These are phyloP conservation scores for Cosmia trapezina DNA, from an alignment of 2,888 invertebrate species.

Conservation along the genomic window DNA sequence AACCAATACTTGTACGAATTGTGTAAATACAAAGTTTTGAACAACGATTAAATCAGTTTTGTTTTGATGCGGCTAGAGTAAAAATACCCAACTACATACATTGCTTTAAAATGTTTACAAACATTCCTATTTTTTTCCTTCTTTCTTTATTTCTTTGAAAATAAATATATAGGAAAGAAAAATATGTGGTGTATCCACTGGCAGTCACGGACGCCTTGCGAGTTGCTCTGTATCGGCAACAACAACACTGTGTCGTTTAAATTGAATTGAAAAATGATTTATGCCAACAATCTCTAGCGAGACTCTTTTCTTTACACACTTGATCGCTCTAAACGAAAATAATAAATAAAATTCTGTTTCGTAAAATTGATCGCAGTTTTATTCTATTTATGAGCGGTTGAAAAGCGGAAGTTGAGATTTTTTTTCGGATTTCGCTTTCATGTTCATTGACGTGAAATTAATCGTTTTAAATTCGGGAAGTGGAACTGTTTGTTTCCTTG, in stretches of 20 bases:
- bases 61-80: slow-evolving; percentile 20
- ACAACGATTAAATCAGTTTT: slow-evolving; percentile 40
- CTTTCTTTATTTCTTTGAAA: slow-evolving; percentile 36
- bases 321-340: slow-evolving; percentile 82
- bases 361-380: slow-evolving; percentile 75
- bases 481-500: slow-evolving; percentile 11
- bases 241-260: slow-evolving; percentile 87
- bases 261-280: slow-evolving; percentile 90
- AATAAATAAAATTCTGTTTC: slow-evolving; percentile 78
- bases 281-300: slow-evolving; percentile 85
- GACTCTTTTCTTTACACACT: slow-evolving; percentile 83
- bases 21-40: slow-evolving; percentile 16
- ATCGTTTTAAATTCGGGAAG: slow-evolving; percentile 22
- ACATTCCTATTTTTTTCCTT: slow-evolving; percentile 19
- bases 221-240: slow-evolving; percentile 76
- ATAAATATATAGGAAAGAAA: slow-evolving; percentile 59
- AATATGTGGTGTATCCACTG: slow-evolving; percentile 69
- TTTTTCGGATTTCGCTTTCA: slow-evolving; percentile 19
- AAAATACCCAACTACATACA: background rate
- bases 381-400: slow-evolving; percentile 71
- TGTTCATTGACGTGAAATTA: slow-evolving; percentile 17
- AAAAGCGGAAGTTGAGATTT: slow-evolving; percentile 69
- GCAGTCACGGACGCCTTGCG: slow-evolving; percentile 58
- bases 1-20: slow-evolving; percentile 12
- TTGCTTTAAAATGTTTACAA: slow-evolving; percentile 1